Percentiles rank a stretch among this genome's conserved stretches.
These are phyloP conservation scores for Malurus elegans DNA, from an alignment of 2,113 vertebrate genomes.

Conservation along the genomic window DNA sequence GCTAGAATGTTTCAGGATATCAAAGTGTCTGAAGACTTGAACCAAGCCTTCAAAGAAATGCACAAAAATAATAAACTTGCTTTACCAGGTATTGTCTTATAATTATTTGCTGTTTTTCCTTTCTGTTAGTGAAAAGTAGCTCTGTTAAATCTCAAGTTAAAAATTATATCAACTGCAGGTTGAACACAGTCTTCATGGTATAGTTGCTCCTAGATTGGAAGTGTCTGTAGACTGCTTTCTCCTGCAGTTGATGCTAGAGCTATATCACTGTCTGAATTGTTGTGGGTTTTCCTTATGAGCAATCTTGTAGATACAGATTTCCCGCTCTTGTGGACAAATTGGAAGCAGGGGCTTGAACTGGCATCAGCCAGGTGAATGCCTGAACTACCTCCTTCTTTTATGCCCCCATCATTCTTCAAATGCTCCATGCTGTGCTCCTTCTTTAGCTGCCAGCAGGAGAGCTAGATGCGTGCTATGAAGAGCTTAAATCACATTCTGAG, in stretches of 20 bases:
- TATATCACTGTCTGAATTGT: neutral
- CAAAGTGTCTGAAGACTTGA: conserved; percentile 98
- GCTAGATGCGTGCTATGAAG: neutral
- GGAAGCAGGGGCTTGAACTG: neutral
- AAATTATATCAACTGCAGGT: neutral
- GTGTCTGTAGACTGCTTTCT: neutral
- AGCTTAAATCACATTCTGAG: neutral
- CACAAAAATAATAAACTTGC: conserved; percentile 99
- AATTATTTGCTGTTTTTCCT: neutral
- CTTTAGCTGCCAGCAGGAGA: neutral
- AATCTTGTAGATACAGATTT: neutral
- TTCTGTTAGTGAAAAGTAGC: neutral
- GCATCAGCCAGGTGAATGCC: neutral
- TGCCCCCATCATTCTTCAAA: neutral
- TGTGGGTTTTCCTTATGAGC: neutral
- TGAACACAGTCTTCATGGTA: neutral
- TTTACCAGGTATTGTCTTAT: conserved; percentile 85
- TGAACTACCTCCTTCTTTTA: neutral
- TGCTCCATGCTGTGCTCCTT: neutral
- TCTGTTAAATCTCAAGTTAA: neutral
- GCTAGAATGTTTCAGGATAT: conserved; percentile 99
- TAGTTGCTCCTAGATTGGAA: neutral
- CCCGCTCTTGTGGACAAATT: neutral
- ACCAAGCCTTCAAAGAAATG: conserved; percentile 99
- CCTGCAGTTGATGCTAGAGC: neutral